Base-by-base conservation (phyloP, 92 coral and sea anemone species). In the Phenganax stokvisi region DNA sequence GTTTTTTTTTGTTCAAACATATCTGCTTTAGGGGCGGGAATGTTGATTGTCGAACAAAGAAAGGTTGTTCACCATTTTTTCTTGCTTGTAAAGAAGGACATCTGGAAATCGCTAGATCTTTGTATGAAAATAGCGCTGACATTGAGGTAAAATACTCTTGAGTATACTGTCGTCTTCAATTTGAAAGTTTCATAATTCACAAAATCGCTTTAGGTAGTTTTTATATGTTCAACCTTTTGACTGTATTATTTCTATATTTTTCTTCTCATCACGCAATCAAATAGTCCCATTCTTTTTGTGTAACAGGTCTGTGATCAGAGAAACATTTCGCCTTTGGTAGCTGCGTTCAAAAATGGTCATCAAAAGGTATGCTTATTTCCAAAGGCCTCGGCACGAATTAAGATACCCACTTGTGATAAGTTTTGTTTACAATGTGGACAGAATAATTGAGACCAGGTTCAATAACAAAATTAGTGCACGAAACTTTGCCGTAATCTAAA, bases 281-380 rank as follows among this genome's bases (percentile, higher is more conserved):
- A 37, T 37, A 37, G 30, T 10, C 16, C 62, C 12, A 12, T 10
- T 63, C 27, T 72, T 76, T 3, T 63, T 80, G 28, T 54, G 11
- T 72, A 61, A 9, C 88, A 96, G 99, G 97, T 97, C 10, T 80
- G 87, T 58, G 99, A 96, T 68, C 86, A 88, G 7, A 90, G 99
- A 12, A 92, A 96, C 71, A 92, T 92, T 86, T 83, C 97, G n/a
- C 99, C 99, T 54, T 78, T 96, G 61, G 92, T 96, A 10, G 97
- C 99, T n/a, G 89, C 96, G 51, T 92, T 96, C 92, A 96, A 91
- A 80, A 96, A 96, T 77, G 99, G 99, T 20, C 99, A 96, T 79
- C 91, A 86, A 51, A 93, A 91, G 85, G 96, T 88, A 87, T 82
- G 92, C 57, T 12, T 60, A 5, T 37, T 37, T 37, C 5, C 47